Evolutionary conservation across 2,113 vertebrate species (phyloP), one percentile per base, ranked within the genome.

Genomic region (Opisthocomus hoazin): DNA sequence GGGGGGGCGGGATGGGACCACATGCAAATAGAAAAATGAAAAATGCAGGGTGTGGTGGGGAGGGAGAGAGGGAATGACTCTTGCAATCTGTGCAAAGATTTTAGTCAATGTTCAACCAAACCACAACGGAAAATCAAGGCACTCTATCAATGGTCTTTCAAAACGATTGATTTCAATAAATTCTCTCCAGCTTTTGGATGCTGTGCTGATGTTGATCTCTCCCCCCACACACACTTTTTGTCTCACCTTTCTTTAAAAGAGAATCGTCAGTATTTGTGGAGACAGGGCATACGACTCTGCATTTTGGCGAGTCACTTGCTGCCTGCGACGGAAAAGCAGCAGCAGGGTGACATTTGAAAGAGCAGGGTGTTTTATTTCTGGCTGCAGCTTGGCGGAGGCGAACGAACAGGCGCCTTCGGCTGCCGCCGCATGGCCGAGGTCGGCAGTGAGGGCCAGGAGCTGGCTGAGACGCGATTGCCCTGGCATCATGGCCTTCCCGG

Each of bases 391-490:
- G n/a, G n/a, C n/a, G n/a, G n/a, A n/a, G n/a, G n/a, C n/a, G n/a
- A 75, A 65, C 30, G 78, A 97, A 98, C 61, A n/a, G 65, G 75
- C 69, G 97, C 98, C 97, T 98, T 97, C 95, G 97, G 96, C 98
- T 98, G 97, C 98, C 98, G 98, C 96, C 98, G n/a, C 45, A 97
- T 97, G 98, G 98, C 54, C 46, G 96, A 53, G 61, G 29, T 34
- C 8, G 74, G 19, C 65, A 97, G 98, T 32, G 84, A 71, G 45
- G 75, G 29, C 4, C 15, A 70, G 26, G 1, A 6, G 2, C 15
- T 19, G 9, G 0, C 20, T 30, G 9, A 17, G 19, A 60, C 19
- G n/a, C 5, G 3, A 16, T 53, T 57, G 46, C 43, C 57, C 56
- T 2, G 4, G 5, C n/a, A 34, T 4, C 11, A 6, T 1, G 22